phyloP scores from a whole-genome alignment of 2,113 vertebrate genomes.

The Fregetta grallaria region DNA sequence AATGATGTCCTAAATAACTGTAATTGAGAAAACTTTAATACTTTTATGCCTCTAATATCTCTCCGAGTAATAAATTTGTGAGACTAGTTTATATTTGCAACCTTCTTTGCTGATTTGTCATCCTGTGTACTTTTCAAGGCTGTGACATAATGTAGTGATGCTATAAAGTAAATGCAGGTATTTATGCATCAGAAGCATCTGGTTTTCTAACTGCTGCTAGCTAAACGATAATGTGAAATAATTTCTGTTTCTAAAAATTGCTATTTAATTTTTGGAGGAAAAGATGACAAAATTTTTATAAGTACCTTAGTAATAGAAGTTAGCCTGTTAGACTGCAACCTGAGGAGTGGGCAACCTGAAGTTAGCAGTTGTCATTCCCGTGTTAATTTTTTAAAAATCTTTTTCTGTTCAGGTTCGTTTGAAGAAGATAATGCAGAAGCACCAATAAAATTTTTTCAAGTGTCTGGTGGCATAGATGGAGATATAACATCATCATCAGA shows the following conservation, averaged over 20 bases:
- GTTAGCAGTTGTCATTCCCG: background rate
- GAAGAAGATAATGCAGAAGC: slow-evolving; percentile 81
- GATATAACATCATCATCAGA: slow-evolving; percentile 89
- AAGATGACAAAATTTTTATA: background rate
- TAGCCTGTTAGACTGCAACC: background rate
- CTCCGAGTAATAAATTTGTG: background rate
- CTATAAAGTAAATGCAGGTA: background rate
- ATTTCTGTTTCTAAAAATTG: background rate
- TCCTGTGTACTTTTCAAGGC: background rate
- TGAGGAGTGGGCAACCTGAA: background rate
- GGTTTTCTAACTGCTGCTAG: background rate
- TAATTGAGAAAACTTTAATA: background rate
- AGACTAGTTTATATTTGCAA: background rate
- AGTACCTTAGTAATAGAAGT: background rate
- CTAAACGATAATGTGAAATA: background rate
- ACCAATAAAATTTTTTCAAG: slow-evolving; percentile 83
- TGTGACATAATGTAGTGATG: background rate
- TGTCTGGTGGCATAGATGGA: slow-evolving; percentile 87
- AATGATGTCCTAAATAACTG: background rate
- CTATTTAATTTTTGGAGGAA: background rate
- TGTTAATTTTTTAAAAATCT: background rate
- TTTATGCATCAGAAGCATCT: background rate
- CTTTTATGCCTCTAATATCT: background rate
- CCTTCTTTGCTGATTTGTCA: background rate
- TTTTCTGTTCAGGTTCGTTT: slow-evolving; percentile 80